Evolutionary conservation across 1,140 invertebrate genomes (phyloP).

Genomic region (Nautilus pompilius): DNA sequence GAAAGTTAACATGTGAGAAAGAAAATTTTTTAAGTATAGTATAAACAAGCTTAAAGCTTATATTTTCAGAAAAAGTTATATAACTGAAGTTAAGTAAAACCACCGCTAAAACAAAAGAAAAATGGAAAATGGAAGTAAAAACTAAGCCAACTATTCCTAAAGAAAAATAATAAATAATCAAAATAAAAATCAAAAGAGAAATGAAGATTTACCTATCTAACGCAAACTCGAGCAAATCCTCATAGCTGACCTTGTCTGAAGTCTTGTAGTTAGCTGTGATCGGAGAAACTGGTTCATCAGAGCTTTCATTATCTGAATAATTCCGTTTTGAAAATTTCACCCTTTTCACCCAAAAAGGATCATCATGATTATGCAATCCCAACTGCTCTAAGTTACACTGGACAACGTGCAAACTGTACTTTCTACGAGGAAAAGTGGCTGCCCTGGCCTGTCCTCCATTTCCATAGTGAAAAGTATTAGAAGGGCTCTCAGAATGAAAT

Average conservation of each 20-base stretch:
- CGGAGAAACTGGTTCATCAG: conserved; percentile 35
- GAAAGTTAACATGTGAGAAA: too few species aligned
- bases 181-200: conserved; percentile 10
- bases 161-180: too few species aligned
- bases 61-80: too few species aligned
- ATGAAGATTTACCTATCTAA: conserved; percentile 61
- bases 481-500: too few species aligned
- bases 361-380: conserved; percentile 43
- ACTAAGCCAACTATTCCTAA: too few species aligned
- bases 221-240: conserved; percentile 87
- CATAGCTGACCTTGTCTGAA: conserved; percentile 77
- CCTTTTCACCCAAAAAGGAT: conserved; percentile 44
- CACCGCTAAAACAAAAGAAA: too few species aligned
- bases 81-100: too few species aligned
- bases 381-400: conserved; percentile 40
- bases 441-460: background rate
- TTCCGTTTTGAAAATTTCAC: conserved; percentile 30
- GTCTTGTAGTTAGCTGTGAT: conserved; percentile 47
- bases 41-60: too few species aligned
- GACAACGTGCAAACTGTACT: conserved; percentile 29
- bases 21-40: too few species aligned
- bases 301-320: conserved; percentile 21
- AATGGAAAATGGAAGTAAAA: too few species aligned
- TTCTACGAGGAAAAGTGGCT: conserved; percentile 24
- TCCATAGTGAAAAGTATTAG: conserved; percentile 1